Percentiles rank a stretch among this genome's conserved stretches.
Conservation (phyloP, 2,113 vertebrate genomes). For the Neolamprologus caudopunctatus region DNA sequence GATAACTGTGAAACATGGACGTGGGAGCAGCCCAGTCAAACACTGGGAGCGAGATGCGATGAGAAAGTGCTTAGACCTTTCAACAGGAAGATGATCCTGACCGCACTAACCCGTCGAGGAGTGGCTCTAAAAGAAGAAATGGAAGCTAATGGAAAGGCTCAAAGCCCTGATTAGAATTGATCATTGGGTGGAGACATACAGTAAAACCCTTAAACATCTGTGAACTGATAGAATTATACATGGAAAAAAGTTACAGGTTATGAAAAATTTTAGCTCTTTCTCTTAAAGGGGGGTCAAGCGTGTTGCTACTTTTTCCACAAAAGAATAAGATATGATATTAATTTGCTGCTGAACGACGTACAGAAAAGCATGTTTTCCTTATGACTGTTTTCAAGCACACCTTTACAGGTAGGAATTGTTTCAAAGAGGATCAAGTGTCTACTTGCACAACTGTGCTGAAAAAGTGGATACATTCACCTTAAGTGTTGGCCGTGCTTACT, state of each 20-base stretch:
- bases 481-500: neutral
- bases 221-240: neutral
- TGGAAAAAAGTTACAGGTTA: neutral
- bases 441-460: neutral
- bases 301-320: neutral
- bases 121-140: neutral
- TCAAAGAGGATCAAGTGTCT: neutral
- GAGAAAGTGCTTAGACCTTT: neutral
- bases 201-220: neutral
- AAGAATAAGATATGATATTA: neutral
- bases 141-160: neutral
- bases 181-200: neutral
- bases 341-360: neutral
- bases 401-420: neutral
- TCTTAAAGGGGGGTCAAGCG: rapidly evolving
- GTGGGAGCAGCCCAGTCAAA: neutral
- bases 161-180: neutral
- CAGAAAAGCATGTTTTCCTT: neutral
- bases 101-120: neutral
- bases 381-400: neutral
- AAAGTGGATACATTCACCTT: neutral
- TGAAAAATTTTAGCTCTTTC: neutral
- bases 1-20: neutral
- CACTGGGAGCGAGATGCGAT: neutral
- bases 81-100: neutral